Conservation (phyloP, 2,113 vertebrate genomes). For the Nothocercus nigrocapillus region DNA sequence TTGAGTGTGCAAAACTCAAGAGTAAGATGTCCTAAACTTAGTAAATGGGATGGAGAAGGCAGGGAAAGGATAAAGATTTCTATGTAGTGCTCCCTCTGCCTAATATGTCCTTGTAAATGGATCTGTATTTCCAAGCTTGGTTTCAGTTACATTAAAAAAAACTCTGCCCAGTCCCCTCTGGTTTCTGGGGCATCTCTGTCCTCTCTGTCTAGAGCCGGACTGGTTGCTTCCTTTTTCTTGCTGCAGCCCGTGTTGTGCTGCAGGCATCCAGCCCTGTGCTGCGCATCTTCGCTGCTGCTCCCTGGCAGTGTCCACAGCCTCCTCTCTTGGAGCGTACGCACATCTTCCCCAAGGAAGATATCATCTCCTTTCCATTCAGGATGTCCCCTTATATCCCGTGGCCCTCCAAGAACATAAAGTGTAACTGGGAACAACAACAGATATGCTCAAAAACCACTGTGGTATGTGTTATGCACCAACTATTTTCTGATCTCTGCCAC, state of each 20-base stretch:
- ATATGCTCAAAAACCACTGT: neutral
- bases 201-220: neutral
- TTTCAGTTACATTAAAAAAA: neutral
- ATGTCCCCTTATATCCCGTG: neutral
- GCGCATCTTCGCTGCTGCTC: neutral
- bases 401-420: neutral
- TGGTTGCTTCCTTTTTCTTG: neutral
- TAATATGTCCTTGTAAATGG: neutral
- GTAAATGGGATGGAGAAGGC: neutral
- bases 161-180: neutral
- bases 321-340: neutral
- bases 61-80: neutral
- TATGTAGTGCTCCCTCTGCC: neutral
- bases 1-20: neutral
- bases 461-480: neutral
- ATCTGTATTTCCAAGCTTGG: neutral
- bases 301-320: neutral
- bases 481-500: neutral
- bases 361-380: neutral
- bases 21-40: neutral
- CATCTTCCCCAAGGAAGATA: neutral
- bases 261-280: neutral
- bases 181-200: neutral
- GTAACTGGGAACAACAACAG: neutral
- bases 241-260: neutral